These are phyloP conservation scores for Lepidocyrtinus sp. DNA, from an alignment of 2,888 invertebrate species.

Conservation along the genomic window DNA sequence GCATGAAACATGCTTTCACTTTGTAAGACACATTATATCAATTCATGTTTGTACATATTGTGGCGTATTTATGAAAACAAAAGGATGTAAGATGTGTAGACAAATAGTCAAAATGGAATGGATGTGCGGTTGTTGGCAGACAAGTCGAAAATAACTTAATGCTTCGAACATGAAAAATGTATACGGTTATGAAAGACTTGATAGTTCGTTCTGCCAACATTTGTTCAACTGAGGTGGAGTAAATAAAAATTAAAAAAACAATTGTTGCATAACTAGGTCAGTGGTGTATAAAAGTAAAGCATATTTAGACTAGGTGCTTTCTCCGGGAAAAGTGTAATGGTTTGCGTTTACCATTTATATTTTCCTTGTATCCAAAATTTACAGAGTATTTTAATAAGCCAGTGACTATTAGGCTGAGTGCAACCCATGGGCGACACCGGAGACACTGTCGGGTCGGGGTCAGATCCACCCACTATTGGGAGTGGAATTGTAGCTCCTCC, in stretches of 20 bases:
- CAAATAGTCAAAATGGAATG: background rate
- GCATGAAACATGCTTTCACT: no score
- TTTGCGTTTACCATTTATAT: no score
- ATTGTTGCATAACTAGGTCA: no score
- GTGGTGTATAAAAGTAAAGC: no score
- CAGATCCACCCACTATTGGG: background rate
- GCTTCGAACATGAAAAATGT: background rate
- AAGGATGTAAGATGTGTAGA: background rate
- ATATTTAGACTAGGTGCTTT: no score
- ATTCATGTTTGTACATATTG: background rate
- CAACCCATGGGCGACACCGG: conserved; percentile 19
- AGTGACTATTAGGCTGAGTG: background rate
- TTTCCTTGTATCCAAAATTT: no score
- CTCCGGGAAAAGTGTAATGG: no score
- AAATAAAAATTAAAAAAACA: no score
- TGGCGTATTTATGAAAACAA: background rate
- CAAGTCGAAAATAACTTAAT: background rate
- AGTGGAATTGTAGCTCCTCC: background rate
- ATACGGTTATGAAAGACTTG: background rate
- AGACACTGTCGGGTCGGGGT: conserved; percentile 21
- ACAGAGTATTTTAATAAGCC: no score
- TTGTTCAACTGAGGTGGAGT: no score
- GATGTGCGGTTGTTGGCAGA: background rate
- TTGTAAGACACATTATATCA: no score
- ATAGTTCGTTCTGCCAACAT: no score